Conservation (phyloP, 2,888 invertebrate species). For the Ennomos quercinarius region DNA sequence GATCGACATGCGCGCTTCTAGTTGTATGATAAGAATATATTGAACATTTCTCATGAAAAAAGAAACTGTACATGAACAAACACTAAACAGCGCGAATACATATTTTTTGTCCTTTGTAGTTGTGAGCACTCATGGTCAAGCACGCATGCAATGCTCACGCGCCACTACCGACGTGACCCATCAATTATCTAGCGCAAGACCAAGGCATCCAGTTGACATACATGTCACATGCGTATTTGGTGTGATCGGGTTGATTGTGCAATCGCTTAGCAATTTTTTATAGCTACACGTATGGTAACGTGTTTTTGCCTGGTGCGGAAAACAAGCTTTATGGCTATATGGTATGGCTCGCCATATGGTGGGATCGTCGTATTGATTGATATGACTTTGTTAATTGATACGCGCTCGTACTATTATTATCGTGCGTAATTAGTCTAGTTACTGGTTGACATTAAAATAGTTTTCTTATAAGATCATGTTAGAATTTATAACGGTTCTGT, state of each 20-base stretch:
- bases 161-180: constrained; percentile 40
- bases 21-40: no score
- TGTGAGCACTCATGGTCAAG: constrained; percentile 37
- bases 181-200: constrained; percentile 39
- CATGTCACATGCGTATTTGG: constrained; percentile 37
- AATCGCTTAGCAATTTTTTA: constrained; percentile 26
- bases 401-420: neutral
- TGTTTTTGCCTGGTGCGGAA: constrained; percentile 22
- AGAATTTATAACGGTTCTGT: neutral
- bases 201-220: constrained; percentile 28
- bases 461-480: constrained; percentile 1
- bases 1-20: no score
- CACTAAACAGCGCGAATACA: no score
- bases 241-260: constrained; percentile 31
- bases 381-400: constrained; percentile 24
- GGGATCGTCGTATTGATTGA: constrained; percentile 28
- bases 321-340: constrained; percentile 18
- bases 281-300: constrained; percentile 15
- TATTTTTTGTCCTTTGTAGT: constrained; percentile 7
- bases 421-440: constrained; percentile 1
- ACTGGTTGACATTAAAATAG: constrained; percentile 4
- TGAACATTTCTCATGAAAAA: no score
- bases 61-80: no score
- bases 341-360: constrained; percentile 26
- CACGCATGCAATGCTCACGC: constrained; percentile 29